phyloP scores from a whole-genome alignment of 2,113 vertebrate genomes.

The Hypomesus transpacificus region DNA sequence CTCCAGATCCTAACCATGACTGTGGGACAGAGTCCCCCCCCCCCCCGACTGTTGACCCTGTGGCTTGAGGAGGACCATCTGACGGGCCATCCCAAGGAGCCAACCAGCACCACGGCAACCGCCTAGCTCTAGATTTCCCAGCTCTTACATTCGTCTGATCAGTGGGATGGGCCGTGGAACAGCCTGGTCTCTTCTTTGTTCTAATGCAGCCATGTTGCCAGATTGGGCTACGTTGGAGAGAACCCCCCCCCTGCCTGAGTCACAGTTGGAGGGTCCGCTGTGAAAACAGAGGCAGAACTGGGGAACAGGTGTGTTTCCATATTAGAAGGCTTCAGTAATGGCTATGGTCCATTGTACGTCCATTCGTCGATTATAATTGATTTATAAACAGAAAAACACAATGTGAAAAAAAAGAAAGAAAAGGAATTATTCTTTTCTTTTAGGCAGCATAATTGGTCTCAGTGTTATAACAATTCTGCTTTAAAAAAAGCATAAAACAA shows the following conservation, averaged over 20 bases:
- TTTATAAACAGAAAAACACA: constrained; percentile 47
- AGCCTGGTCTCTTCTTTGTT: too few relatives aligned
- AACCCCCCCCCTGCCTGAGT: too few relatives aligned
- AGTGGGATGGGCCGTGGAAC: neutral
- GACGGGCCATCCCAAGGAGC: too few relatives aligned
- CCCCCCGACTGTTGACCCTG: too few relatives aligned
- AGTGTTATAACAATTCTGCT: constrained; percentile 71
- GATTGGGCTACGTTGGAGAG: too few relatives aligned
- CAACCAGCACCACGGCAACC: neutral
- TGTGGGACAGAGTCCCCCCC: too few relatives aligned
- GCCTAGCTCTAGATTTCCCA: neutral
- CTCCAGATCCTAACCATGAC: too few relatives aligned
- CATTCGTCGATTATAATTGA: constrained; percentile 48
- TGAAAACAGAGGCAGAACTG: constrained; percentile 20
- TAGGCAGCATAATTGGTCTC: constrained; percentile 76
- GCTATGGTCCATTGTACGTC: constrained; percentile 65
- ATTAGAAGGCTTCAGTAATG: constrained; percentile 69
- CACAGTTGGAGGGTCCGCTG: neutral
- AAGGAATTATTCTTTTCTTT: constrained; percentile 60
- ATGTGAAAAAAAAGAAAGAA: constrained; percentile 53
- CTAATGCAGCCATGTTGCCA: too few relatives aligned
- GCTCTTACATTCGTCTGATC: neutral
- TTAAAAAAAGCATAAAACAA: constrained; percentile 56
- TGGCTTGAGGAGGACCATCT: too few relatives aligned
- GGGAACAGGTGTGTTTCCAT: constrained; percentile 33